Percentiles rank a stretch among this genome's conserved stretches.
Evolutionary conservation across 2,113 vertebrate species (phyloP).

Genomic region (Callopanchax toddi): DNA sequence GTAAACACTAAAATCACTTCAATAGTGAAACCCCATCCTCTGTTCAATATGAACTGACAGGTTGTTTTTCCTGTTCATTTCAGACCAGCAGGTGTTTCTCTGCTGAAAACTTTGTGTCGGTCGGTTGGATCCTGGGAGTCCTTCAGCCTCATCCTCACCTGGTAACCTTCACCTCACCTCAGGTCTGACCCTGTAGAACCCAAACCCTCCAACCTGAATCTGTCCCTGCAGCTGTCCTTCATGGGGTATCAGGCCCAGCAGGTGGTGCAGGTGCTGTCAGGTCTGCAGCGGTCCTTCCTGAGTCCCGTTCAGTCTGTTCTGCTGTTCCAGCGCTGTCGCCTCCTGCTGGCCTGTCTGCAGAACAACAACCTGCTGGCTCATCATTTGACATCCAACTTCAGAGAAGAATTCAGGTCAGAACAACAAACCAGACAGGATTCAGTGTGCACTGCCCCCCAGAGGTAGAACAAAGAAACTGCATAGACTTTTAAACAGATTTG

Average conservation of each 20-base stretch:
- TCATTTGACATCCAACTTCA: conserved; percentile 70
- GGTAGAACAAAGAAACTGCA: neutral
- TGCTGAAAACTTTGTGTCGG: conserved; percentile 65
- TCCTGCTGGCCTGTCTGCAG: conserved; percentile 81
- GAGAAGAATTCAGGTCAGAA: conserved; percentile 83
- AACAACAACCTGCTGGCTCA: conserved; percentile 69
- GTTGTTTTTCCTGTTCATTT: conserved; percentile 11
- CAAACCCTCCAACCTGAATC: neutral
- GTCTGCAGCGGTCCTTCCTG: conserved; percentile 33
- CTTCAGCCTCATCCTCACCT: conserved; percentile 73
- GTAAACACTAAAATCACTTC: too few species aligned
- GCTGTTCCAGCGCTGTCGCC: conserved; percentile 80
- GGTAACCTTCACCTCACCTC: conserved; percentile 50
- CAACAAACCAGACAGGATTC: neutral
- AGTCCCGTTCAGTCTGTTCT: conserved; percentile 76
- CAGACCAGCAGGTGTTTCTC: conserved; percentile 67
- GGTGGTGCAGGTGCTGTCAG: conserved; percentile 72
- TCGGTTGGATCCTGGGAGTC: conserved; percentile 74
- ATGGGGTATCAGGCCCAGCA: conserved; percentile 73
- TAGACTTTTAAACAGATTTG: neutral
- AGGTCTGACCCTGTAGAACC: neutral
- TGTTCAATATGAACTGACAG: too few species aligned
- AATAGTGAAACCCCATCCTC: too few species aligned
- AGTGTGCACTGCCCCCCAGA: neutral
- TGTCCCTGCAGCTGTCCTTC: conserved; percentile 60